These are phyloP conservation scores for Sebastes cheni DNA, from an alignment of 2,797 vertebrate species.

Conservation along the genomic window DNA sequence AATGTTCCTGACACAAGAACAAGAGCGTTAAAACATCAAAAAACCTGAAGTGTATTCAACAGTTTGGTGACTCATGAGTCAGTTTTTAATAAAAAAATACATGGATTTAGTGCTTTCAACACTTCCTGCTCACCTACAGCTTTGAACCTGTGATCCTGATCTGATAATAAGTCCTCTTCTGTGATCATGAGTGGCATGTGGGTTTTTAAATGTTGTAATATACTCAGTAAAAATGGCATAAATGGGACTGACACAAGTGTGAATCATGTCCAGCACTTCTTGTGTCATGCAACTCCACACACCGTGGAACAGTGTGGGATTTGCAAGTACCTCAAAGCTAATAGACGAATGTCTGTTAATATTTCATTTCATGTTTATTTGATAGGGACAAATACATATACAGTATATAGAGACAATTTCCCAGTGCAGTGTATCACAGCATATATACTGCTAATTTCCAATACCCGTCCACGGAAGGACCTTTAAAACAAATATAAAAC, in stretches of 20 bases:
- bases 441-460: too few species aligned
- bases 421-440: too few species aligned
- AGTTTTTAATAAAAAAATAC: background rate
- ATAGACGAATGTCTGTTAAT: too few species aligned
- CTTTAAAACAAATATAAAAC: too few species aligned
- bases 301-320: background rate
- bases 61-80: background rate
- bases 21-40: background rate
- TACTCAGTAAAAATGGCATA: background rate
- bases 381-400: too few species aligned
- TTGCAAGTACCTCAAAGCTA: background rate
- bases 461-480: too few species aligned
- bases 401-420: too few species aligned
- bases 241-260: background rate
- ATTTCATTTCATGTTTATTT: too few species aligned
- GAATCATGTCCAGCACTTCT: background rate
- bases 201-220: slow-evolving; percentile 10
- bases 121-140: slow-evolving; percentile 3
- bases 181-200: slow-evolving; percentile 16
- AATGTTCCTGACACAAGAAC: slow-evolving; percentile 23
- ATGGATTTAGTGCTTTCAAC: background rate
- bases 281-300: background rate
- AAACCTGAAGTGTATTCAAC: background rate
- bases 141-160: slow-evolving; percentile 1
- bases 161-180: background rate